A percentile compares a stretch with the other conserved stretches of the same genome.
Evolutionary conservation across 2,113 vertebrate genomes (phyloP).

Genomic region (Microcebus ravelobensis): DNA sequence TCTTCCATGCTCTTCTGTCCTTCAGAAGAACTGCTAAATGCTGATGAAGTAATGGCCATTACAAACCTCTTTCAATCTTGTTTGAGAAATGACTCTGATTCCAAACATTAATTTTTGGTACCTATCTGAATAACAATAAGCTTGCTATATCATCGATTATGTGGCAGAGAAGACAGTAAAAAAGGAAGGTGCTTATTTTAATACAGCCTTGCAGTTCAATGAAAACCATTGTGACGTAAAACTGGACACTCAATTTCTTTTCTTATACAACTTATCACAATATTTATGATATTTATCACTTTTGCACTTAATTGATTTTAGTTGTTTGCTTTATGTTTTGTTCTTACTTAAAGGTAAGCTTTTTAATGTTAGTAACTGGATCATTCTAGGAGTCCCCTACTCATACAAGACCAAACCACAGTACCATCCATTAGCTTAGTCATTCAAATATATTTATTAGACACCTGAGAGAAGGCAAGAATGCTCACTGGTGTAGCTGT

Average conservation of each 20-base stretch:
- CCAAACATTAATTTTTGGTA: conserved; percentile 69
- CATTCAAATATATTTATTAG: conserved; percentile 1
- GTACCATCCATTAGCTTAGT: neutral
- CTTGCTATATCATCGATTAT: conserved; percentile 25
- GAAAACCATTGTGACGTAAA: conserved; percentile 15
- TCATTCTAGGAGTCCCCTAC: neutral
- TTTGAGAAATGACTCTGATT: conserved; percentile 66
- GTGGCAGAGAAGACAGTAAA: neutral
- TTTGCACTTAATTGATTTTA: neutral
- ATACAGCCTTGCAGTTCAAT: neutral
- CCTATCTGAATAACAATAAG: conserved; percentile 64
- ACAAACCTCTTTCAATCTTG: conserved; percentile 53
- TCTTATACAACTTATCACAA: neutral
- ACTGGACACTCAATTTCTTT: neutral
- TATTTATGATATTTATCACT: neutral
- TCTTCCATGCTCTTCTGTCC: conserved; percentile 53
- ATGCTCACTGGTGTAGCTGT: neutral
- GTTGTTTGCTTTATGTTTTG: neutral
- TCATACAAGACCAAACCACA: neutral
- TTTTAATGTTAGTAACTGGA: neutral
- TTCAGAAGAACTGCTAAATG: conserved; percentile 67
- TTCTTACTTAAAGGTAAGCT: neutral
- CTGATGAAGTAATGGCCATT: conserved; percentile 72
- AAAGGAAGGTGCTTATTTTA: neutral
- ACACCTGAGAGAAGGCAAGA: neutral